Percentiles rank a stretch among this genome's conserved stretches.
These are phyloP conservation scores for Contarinia nasturtii DNA, from an alignment of 1,140 invertebrate species.

Conservation along the genomic window DNA sequence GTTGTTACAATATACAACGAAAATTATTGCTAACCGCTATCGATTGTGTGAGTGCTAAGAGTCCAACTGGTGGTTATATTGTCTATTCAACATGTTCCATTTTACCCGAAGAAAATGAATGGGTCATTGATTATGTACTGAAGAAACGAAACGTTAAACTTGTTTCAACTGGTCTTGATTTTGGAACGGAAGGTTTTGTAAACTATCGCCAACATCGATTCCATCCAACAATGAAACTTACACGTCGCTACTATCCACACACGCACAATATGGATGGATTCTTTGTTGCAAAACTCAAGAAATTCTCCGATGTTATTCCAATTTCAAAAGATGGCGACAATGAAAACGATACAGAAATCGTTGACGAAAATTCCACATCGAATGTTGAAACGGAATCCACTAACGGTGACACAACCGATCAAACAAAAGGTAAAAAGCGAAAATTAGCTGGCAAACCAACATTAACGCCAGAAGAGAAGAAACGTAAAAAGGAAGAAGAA, in stretches of 20 bases:
- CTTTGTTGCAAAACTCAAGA: conserved; percentile 96
- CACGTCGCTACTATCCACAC: conserved; percentile 90
- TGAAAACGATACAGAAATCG: conserved; percentile 17
- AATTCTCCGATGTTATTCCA: conserved; percentile 72
- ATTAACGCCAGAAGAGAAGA: conserved; percentile 18
- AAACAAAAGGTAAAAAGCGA: conserved; percentile 19
- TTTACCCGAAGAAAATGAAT: conserved; percentile 96
- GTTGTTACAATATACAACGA: conserved; percentile 83
- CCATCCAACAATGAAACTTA: conserved; percentile 80
- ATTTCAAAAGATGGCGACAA: conserved; percentile 31
- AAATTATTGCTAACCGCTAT: conserved; percentile 89
- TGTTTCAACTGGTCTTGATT: conserved; percentile 81
- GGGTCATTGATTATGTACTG: conserved; percentile 88
- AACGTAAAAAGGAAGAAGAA: conserved; percentile 14
- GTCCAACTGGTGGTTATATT: conserved; percentile 78
- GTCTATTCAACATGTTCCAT: conserved; percentile 99
- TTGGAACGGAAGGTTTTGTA: conserved; percentile 88
- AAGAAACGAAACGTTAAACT: conserved; percentile 89
- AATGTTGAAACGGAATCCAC: conserved; percentile 8
- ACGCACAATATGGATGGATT: conserved; percentile 99
- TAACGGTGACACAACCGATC: conserved; percentile 11
- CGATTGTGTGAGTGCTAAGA: conserved; percentile 86
- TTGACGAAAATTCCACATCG: conserved; percentile 14
- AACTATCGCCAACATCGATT: conserved; percentile 78
- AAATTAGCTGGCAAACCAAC: conserved; percentile 14